Evolutionary conservation across 2,888 invertebrate species (phyloP).

Genomic region (Volucella inflata): DNA sequence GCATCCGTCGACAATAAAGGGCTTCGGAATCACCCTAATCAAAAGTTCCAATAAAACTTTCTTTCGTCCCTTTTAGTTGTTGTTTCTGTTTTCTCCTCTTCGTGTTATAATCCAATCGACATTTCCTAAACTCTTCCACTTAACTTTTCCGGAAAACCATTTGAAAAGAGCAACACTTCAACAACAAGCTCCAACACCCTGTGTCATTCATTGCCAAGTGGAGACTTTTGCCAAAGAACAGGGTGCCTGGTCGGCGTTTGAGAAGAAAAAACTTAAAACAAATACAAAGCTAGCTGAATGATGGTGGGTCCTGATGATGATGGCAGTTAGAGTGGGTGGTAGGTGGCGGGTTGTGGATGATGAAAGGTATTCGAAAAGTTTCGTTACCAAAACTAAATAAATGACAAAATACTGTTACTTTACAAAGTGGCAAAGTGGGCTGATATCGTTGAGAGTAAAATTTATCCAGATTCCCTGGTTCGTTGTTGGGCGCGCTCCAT

Average conservation of each 20-base stretch:
- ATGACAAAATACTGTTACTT: slow-evolving; percentile 57
- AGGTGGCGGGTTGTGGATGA: slow-evolving; percentile 25
- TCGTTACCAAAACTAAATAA: slow-evolving; percentile 61
- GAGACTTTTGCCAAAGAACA: slow-evolving; percentile 49
- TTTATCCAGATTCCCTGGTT: slow-evolving; percentile 27
- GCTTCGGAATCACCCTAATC: slow-evolving; percentile 60
- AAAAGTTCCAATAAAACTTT: slow-evolving; percentile 58
- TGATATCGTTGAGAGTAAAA: slow-evolving; percentile 26
- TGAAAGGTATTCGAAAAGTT: slow-evolving; percentile 50
- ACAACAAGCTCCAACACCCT: slow-evolving; percentile 46
- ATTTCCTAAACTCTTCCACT: slow-evolving; percentile 74
- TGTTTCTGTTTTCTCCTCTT: neutral
- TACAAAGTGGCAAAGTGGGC: slow-evolving; percentile 54
- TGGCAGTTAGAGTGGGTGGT: too few relatives aligned
- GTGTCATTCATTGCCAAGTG: slow-evolving; percentile 30
- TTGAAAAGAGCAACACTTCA: slow-evolving; percentile 71
- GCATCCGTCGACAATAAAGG: slow-evolving; percentile 5
- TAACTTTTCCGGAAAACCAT: slow-evolving; percentile 71
- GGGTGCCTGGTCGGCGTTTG: neutral
- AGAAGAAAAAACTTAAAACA: slow-evolving; percentile 27
- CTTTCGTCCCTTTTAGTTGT: neutral
- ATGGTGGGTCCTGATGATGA: too few relatives aligned
- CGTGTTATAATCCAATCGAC: slow-evolving; percentile 54
- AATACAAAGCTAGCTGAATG: slow-evolving; percentile 47
- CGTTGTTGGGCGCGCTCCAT: slow-evolving; percentile 15